Evolutionary conservation across 2,113 vertebrate genomes (phyloP).

Genomic region (Ceyx margarethae): DNA sequence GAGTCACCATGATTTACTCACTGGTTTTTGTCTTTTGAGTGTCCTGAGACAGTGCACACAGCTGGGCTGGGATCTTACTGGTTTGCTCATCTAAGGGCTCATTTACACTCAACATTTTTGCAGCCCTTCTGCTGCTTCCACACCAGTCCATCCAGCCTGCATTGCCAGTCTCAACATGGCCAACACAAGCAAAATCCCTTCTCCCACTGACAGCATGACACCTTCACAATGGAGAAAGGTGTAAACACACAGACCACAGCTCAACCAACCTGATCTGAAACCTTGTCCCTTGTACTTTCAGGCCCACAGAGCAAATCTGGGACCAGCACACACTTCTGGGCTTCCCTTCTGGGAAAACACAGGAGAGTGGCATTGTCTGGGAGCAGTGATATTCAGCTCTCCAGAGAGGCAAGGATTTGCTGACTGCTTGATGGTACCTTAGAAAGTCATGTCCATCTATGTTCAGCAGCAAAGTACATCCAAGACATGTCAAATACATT

Average conservation of each 20-base stretch:
- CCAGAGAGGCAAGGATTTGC: background rate
- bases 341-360: background rate
- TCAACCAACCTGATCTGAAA: background rate
- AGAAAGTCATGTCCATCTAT: background rate
- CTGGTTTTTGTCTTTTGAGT: background rate
- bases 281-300: background rate
- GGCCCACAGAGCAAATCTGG: background rate
- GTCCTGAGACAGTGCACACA: rapidly evolving
- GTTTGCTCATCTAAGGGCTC: background rate
- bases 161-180: background rate
- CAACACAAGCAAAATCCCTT: background rate
- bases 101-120: background rate
- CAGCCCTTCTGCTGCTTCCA: background rate
- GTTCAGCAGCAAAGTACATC: background rate
- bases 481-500: background rate
- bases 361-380: background rate
- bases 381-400: background rate
- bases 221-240: background rate
- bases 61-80: background rate
- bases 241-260: background rate
- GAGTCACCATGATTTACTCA: background rate
- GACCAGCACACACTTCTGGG: background rate
- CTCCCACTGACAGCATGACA: background rate
- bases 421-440: background rate
- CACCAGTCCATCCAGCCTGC: background rate